A percentile compares a stretch with the other conserved stretches of the same genome.
phyloP scores from a whole-genome alignment of 2,888 invertebrate species.

The Notocelia uddmanniana region DNA sequence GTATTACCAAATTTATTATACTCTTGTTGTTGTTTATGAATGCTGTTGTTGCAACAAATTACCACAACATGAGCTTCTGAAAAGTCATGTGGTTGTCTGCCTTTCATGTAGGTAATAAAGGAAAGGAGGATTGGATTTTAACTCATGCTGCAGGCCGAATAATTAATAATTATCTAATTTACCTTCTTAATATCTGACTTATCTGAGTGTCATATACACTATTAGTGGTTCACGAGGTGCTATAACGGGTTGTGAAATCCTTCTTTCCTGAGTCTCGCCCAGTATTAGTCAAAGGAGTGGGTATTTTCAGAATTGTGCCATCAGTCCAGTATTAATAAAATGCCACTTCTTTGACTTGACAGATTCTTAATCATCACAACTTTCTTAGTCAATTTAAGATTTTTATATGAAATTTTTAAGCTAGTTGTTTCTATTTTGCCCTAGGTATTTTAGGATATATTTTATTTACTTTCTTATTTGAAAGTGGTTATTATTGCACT shows the following conservation, averaged over 20 bases:
- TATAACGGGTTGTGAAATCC: slow-evolving; percentile 83
- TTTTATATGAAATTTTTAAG: slow-evolving; percentile 81
- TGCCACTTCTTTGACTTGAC: slow-evolving; percentile 79
- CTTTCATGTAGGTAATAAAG: slow-evolving; percentile 54
- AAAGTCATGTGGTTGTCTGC: slow-evolving; percentile 60
- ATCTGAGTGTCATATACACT: slow-evolving; percentile 59
- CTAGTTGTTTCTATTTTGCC: slow-evolving; percentile 84
- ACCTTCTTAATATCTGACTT: background rate
- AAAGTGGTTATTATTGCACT: slow-evolving; percentile 82
- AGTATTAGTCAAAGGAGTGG: slow-evolving; percentile 83
- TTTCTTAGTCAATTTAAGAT: slow-evolving; percentile 83
- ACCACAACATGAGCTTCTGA: slow-evolving; percentile 78
- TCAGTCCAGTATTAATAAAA: slow-evolving; percentile 82
- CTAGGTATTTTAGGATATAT: slow-evolving; percentile 71
- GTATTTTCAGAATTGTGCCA: slow-evolving; percentile 83
- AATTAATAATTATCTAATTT: slow-evolving; percentile 47
- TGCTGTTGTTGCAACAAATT: slow-evolving; percentile 62
- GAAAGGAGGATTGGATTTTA: slow-evolving; percentile 73
- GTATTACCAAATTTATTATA: slow-evolving; percentile 64
- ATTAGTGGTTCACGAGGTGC: slow-evolving; percentile 71
- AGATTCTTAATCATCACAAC: slow-evolving; percentile 82
- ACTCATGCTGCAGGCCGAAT: slow-evolving; percentile 18
- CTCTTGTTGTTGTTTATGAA: slow-evolving; percentile 57
- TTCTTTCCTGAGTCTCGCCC: slow-evolving; percentile 80
- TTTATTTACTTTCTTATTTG: slow-evolving; percentile 80